A percentile compares a stretch with the other conserved stretches of the same genome.
These are phyloP conservation scores for Myanophis thanlyinensis DNA, from an alignment of 2,113 vertebrate species.

Conservation along the genomic window DNA sequence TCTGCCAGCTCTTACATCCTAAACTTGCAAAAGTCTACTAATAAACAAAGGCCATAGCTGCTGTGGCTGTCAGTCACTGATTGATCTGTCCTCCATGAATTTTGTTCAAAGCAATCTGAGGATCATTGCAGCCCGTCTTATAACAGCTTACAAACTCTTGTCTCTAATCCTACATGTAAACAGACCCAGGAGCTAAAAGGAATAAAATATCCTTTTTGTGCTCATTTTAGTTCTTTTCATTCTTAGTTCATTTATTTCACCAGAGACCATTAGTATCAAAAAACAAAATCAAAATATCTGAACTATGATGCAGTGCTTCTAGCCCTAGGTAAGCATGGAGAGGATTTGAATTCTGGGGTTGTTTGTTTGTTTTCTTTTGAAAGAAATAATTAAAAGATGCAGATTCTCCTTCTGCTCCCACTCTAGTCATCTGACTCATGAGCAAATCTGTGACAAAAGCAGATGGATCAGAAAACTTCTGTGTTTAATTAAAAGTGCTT, in stretches of 20 bases:
- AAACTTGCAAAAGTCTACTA: not conserved
- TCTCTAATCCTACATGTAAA: not conserved
- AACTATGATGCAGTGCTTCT: not conserved
- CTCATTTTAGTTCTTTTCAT: not conserved
- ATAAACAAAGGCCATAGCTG: not conserved
- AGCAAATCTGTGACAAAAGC: not conserved
- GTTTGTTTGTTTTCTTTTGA: not conserved
- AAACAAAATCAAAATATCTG: not conserved
- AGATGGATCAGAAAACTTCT: conserved; percentile 15
- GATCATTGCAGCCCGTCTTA: not conserved
- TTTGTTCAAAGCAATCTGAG: not conserved
- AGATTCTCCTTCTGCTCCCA: conserved; percentile 10
- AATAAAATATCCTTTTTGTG: not conserved
- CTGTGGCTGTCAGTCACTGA: not conserved
- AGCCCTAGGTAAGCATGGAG: not conserved
- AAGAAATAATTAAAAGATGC: not conserved
- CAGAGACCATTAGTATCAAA: not conserved
- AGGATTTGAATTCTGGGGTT: not conserved
- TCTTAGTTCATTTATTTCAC: not conserved
- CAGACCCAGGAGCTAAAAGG: not conserved
- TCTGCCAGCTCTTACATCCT: not conserved
- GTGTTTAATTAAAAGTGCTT: conserved; percentile 22
- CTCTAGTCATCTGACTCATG: not conserved
- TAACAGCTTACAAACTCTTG: not conserved
- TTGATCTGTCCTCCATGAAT: not conserved